Percentiles rank a stretch among this genome's conserved stretches.
Conservation (phyloP, 2,888 invertebrate genomes). For the Calameuta pallipes region DNA sequence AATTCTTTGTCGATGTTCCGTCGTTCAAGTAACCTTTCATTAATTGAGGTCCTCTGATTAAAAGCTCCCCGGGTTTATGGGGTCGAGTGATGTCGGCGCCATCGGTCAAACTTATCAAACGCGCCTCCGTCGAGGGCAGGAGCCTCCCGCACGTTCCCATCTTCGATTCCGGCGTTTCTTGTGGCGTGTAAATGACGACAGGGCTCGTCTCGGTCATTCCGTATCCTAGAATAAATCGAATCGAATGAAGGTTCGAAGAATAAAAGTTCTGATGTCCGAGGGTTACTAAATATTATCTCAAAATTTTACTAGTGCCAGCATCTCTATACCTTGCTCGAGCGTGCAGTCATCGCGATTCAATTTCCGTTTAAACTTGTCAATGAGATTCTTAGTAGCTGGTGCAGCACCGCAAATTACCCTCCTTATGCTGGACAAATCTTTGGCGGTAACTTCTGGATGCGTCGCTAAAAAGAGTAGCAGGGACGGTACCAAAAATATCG, state of each 20-base stretch:
- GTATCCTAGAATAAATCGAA: constrained; percentile 67
- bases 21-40: constrained; percentile 87
- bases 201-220: constrained; percentile 80
- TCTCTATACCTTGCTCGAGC: constrained; percentile 67
- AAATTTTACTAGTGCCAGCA: constrained; percentile 38
- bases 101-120: constrained; percentile 71
- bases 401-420: constrained; percentile 80
- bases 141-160: constrained; percentile 77
- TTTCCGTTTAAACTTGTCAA: constrained; percentile 74
- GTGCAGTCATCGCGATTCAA: constrained; percentile 51
- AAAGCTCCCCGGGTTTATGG: constrained; percentile 78
- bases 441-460: constrained; percentile 76
- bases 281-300: constrained; percentile 32
- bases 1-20: constrained; percentile 78
- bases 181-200: constrained; percentile 72
- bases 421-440: constrained; percentile 74
- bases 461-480: constrained; percentile 80
- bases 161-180: constrained; percentile 71
- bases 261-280: constrained; percentile 15
- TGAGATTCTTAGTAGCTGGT: constrained; percentile 74
- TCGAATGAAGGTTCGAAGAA: not conserved
- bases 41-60: constrained; percentile 81
- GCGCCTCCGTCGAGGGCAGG: constrained; percentile 76
- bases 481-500: constrained; percentile 81
- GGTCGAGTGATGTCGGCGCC: constrained; percentile 70